Base-by-base conservation (phyloP, 2,888 invertebrate genomes). In the Pheosia gnoma region DNA sequence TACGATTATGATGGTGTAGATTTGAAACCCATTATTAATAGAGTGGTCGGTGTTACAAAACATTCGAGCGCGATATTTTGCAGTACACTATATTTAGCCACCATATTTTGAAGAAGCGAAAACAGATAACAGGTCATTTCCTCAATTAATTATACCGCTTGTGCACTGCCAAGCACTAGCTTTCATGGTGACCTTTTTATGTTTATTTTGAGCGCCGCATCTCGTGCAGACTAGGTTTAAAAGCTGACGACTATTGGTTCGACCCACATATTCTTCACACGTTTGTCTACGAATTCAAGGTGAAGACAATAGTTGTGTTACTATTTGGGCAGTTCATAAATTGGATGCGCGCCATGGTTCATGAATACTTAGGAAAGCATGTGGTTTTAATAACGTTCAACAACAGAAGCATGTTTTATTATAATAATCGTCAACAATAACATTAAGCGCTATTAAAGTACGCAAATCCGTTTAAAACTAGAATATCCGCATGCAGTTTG, bases 151-250 rank as follows among this genome's bases (percentile, higher is more conserved):
- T 85, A 84, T 84, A 81, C 81, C 77, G 81, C 78, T 79, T 79
- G 81, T 75, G 80, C 81, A 79, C 80, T 86, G 89, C 86, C 88
- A 88, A 85, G 79, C 79, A 80, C 75, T 82, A 84, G 84, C 78
- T 87, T 81, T 81, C 81, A 82, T 81, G 81, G 78, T 81, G 90
- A 92, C 90, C 90, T 91, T 91, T 56, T 91, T 81, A 79, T 78
- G 83, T 87, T 86, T 92, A 91, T 91, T 92, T 90, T 79, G 80
- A 80, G 89, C 84, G 68, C 71, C 82, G 79, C 81, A 83, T 84
- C 82, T 79, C 78, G 78, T 66, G 71, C 79, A 75, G 74, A 69
- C 71, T 64, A 74, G 72, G 78, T 77, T 76, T 79, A 83, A 81
- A 83, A 70, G 72, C 71, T 81, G 83, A 83, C 85, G 76, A 74